phyloP scores from a whole-genome alignment of 2,888 invertebrate genomes.

The Calliphora vomitoria region DNA sequence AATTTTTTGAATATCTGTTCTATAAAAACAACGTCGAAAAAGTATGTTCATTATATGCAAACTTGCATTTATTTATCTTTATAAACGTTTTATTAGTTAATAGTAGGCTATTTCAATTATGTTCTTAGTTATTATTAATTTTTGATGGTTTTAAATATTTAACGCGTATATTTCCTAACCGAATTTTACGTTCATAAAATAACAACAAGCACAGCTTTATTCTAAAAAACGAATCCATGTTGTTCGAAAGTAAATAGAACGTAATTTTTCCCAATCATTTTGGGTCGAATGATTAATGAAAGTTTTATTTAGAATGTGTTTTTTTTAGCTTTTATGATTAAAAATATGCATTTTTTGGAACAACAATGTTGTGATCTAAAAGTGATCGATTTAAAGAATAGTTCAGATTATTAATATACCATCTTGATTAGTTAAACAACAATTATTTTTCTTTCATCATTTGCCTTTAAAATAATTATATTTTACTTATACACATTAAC shows the following conservation, averaged over 20 bases:
- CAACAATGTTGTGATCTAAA: no score
- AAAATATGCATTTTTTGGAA: no score
- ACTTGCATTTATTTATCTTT: neutral
- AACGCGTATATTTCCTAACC: neutral
- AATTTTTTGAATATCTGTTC: no score
- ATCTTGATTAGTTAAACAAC: slow-evolving; percentile 57
- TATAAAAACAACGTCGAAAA: no score
- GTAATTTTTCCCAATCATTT: no score
- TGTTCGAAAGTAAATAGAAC: no score
- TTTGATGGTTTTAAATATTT: slow-evolving; percentile 24
- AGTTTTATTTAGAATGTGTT: no score
- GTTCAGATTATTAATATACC: no score
- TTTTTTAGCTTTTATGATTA: no score
- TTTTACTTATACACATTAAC: slow-evolving; percentile 23
- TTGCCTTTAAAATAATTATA: slow-evolving; percentile 38
- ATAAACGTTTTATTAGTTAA: neutral
- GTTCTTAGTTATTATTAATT: slow-evolving; percentile 41
- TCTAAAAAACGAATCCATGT: no score
- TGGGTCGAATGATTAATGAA: no score
- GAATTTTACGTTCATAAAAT: neutral
- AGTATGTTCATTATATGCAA: neutral
- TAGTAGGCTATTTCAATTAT: slow-evolving; percentile 60
- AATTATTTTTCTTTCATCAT: slow-evolving; percentile 13
- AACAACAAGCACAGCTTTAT: neutral
- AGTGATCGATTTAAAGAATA: no score